Base-by-base conservation (phyloP, 2,797 vertebrate species). In the Enteromius thamalakanensis region DNA sequence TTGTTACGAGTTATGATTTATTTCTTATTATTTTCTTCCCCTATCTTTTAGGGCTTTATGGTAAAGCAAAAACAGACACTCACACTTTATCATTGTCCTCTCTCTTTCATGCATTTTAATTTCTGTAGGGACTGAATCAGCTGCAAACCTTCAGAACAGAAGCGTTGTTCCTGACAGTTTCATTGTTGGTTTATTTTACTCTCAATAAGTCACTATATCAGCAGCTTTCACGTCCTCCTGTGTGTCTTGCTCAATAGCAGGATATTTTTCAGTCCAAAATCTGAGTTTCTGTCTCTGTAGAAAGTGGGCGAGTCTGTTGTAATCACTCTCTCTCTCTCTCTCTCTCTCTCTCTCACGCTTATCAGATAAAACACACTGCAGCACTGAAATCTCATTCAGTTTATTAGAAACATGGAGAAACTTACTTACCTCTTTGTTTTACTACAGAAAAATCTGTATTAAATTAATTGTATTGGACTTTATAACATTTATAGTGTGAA, bases 171-270 rank as follows among this genome's bases (percentile, higher is more conserved):
- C 32, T 34, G 47, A 58, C 51, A 45, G 51, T 21, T 80, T 80
- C 51, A 60, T 71, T 60, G 51, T 47, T 71, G 15, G 17, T 60
- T 60, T 45, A 12, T 64, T 81, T 72, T 3, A 23, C n/a, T 67
- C 29, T 76, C 62, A 76, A 4, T 64, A 49, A 81, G 55, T 74
- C 58, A 51, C 60, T 26, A 40, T 65, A 51, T 81, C 62, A 55
- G 81, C 49, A 69, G 8, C 34, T 75, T 82, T 76, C 23, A 68
- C 12, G 15, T 82, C 81, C 62, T 68, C 17, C 29, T 64, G 69
- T 64, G 69, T 49, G 60, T 75, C 45, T 68, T 32, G 37, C 47
- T 76, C 80, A 76, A 32, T 76, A 15, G 71, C 26, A 68, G 47
- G 62, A 55, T 53, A 72, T 74, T 65, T 64, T 65, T 82, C 10